Evolutionary conservation across 2,888 invertebrate species (phyloP).

Genomic region (Stomorhina lunata): DNA sequence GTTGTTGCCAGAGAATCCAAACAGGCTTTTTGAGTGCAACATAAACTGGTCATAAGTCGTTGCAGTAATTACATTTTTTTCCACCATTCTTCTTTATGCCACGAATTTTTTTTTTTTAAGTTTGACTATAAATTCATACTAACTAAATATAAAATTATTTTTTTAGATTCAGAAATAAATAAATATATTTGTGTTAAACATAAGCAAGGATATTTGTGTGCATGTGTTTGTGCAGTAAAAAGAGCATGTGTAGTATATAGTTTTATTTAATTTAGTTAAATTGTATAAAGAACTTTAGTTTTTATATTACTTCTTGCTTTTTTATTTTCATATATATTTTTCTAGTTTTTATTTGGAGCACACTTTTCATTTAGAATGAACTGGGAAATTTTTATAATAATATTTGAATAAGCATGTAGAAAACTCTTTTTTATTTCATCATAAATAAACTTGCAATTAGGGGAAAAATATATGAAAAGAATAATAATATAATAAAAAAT

Average conservation of each 20-base stretch:
- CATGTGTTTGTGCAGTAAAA: background rate
- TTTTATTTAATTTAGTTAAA: constrained; percentile 43
- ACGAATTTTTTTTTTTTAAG: background rate
- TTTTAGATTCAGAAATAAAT: background rate
- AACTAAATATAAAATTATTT: constrained; percentile 27
- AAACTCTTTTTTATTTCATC: background rate
- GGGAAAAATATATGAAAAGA: background rate
- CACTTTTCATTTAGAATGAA: constrained; percentile 9
- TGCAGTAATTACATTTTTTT: constrained; percentile 33
- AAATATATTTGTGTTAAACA: background rate
- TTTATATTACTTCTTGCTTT: constrained; percentile 7
- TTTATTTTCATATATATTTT: too few relatives aligned
- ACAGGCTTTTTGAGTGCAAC: constrained; percentile 37
- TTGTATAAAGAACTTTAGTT: constrained; percentile 44
- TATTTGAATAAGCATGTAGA: constrained; percentile 21
- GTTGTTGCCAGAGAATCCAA: background rate
- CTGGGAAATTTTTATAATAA: constrained; percentile 7
- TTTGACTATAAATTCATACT: constrained; percentile 7
- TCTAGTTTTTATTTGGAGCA: background rate
- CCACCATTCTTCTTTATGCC: background rate
- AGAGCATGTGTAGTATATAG: background rate
- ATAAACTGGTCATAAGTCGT: constrained; percentile 13
- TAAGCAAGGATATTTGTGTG: background rate
- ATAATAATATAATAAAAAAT: background rate
- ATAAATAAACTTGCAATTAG: constrained; percentile 46